Evolutionary conservation across 2,797 vertebrate genomes (phyloP).

Genomic region (Semaprochilodus insignis): DNA sequence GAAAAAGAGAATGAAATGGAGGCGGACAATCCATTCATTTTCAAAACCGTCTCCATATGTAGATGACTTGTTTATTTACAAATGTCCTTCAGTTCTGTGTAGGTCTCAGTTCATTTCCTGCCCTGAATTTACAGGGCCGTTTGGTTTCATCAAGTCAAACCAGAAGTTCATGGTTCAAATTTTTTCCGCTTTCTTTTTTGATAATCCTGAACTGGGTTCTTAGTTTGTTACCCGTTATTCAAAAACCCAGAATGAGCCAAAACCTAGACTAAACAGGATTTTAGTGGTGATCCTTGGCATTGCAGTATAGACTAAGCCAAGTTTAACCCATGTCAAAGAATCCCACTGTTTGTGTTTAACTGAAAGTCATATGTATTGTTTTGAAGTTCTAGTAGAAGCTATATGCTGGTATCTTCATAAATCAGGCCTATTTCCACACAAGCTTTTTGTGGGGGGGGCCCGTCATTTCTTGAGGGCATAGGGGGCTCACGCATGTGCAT

Average conservation of each 20-base stretch:
- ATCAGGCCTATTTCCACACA: too few relatives aligned
- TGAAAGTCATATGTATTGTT: not conserved
- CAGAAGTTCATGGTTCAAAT: too few relatives aligned
- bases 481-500: not conserved
- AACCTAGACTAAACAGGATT: not conserved
- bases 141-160: not conserved
- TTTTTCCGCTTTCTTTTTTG: not conserved
- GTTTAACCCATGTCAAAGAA: not conserved
- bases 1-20: constrained; percentile 2
- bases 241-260: not conserved
- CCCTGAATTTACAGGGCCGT: not conserved
- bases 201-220: not conserved
- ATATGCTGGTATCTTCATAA: not conserved
- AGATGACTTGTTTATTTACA: constrained; percentile 15
- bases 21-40: constrained; percentile 22
- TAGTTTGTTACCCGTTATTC: not conserved
- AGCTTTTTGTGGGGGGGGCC: too few relatives aligned
- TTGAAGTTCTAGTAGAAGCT: constrained; percentile 2
- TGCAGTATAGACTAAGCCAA: not conserved
- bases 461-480: constrained; percentile 4
- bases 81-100: not conserved
- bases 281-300: not conserved
- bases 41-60: not conserved
- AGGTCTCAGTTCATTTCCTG: constrained; percentile 13
- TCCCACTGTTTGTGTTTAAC: not conserved